Percentiles rank a stretch among this genome's conserved stretches.
phyloP scores from a whole-genome alignment of 1,140 invertebrate genomes.

The Anastrepha ludens region DNA sequence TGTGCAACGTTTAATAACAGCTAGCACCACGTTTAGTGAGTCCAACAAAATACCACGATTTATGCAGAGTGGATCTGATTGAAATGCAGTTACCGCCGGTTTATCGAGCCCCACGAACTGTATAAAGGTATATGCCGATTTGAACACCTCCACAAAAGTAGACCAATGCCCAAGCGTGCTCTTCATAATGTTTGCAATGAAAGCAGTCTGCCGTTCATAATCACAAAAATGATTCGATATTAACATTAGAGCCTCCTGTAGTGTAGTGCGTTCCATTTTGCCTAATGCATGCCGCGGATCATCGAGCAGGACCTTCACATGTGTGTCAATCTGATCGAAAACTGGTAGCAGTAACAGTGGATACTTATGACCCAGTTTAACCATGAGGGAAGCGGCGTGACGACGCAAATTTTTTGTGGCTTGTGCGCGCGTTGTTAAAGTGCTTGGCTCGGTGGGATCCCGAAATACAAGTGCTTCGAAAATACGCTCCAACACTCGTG shows the following conservation, averaged over 20 bases:
- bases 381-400: conserved; percentile 91
- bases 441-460: conserved; percentile 77
- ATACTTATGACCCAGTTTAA: conserved; percentile 92
- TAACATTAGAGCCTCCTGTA: conserved; percentile 85
- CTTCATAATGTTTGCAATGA: conserved; percentile 86
- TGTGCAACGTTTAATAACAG: conserved; percentile 88
- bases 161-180: conserved; percentile 80
- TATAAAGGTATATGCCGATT: conserved; percentile 82
- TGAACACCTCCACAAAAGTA: conserved; percentile 78
- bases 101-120: conserved; percentile 85
- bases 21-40: conserved; percentile 85
- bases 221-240: conserved; percentile 93
- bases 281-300: conserved; percentile 81
- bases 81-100: conserved; percentile 76
- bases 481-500: conserved; percentile 89
- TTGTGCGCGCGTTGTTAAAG: conserved; percentile 76
- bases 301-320: conserved; percentile 81
- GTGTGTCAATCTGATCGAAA: conserved; percentile 88
- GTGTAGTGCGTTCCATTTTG: conserved; percentile 87
- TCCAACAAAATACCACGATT: conserved; percentile 77
- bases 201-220: conserved; percentile 87
- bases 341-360: conserved; percentile 87
- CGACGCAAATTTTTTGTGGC: conserved; percentile 89
- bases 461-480: conserved; percentile 87
- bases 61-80: conserved; percentile 71